Percentiles rank a stretch among this genome's conserved stretches.
These are phyloP conservation scores for Phrynosoma platyrhinos DNA, from an alignment of 2,113 vertebrate species.

Conservation along the genomic window DNA sequence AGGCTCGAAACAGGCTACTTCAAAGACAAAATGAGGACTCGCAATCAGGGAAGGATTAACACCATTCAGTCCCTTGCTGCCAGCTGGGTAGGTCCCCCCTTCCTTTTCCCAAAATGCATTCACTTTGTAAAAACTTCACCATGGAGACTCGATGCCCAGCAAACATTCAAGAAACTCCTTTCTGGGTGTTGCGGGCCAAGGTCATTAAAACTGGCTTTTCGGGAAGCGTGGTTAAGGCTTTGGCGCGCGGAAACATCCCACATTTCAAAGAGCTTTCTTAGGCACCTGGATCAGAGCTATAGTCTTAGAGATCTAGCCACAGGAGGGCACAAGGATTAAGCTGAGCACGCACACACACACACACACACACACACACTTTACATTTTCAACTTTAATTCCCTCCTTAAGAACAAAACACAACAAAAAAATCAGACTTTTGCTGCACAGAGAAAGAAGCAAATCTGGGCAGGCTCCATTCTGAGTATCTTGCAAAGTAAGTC, in stretches of 20 bases:
- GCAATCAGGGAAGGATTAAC: slow-evolving; percentile 70
- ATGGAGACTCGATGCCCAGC: slow-evolving; percentile 4
- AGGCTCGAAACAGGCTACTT: slow-evolving; percentile 64
- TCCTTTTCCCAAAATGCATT: neutral
- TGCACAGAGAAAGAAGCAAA: too few species aligned
- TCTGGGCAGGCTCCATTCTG: too few species aligned
- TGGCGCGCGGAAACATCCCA: neutral
- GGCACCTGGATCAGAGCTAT: neutral
- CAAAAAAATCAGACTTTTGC: neutral
- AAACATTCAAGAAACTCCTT: slow-evolving; percentile 42
- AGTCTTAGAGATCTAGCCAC: neutral
- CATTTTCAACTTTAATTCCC: neutral
- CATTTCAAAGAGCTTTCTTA: neutral
- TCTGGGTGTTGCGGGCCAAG: neutral
- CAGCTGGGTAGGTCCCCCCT: slow-evolving; percentile 51
- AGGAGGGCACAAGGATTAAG: neutral
- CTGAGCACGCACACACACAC: neutral
- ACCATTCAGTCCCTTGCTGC: slow-evolving; percentile 58
- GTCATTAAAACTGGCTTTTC: slow-evolving; percentile 38
- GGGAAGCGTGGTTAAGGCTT: neutral
- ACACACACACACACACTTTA: too few species aligned
- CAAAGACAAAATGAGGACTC: slow-evolving; percentile 67
- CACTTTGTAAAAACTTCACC: slow-evolving; percentile 59
- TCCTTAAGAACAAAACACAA: neutral
- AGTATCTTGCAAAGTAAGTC: too few species aligned